Conservation (phyloP, 2,797 vertebrate species). For the Strix occidentalis region DNA sequence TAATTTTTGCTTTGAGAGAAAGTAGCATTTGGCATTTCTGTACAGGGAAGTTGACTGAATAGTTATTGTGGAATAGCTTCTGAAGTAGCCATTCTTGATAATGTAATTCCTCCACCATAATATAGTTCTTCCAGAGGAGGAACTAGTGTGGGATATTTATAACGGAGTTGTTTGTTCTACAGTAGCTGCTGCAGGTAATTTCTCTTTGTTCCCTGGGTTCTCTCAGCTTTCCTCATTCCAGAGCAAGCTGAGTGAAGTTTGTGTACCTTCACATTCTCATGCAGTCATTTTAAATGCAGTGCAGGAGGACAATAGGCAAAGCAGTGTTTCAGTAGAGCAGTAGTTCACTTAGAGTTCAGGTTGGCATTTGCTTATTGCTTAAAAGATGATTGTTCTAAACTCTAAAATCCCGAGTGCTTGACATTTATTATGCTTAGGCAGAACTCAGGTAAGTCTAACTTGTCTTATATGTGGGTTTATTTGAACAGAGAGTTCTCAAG, state of each 20-base stretch:
- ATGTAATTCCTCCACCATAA: neutral
- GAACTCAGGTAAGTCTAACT: neutral
- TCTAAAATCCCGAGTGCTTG: neutral
- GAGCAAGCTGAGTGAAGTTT: neutral
- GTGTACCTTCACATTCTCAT: neutral
- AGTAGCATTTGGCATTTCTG: neutral
- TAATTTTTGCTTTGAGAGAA: constrained; percentile 1
- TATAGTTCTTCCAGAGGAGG: neutral
- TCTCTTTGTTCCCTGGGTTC: constrained; percentile 32
- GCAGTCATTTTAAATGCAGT: neutral
- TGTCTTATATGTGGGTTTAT: neutral
- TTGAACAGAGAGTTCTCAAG: neutral
- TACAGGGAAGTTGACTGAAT: constrained; percentile 50
- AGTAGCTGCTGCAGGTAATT: constrained; percentile 16
- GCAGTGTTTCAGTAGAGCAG: neutral
- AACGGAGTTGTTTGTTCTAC: neutral
- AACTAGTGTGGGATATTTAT: constrained; percentile 33
- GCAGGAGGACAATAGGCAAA: constrained; percentile 3
- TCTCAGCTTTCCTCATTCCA: neutral
- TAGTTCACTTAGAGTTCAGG: constrained; percentile 42
- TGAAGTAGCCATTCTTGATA: constrained; percentile 36
- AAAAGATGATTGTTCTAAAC: neutral
- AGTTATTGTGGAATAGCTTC: constrained; percentile 28
- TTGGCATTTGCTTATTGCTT: neutral
- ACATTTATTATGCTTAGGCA: neutral